phyloP scores from a whole-genome alignment of 2,888 invertebrate species.

The Acleris holmiana region DNA sequence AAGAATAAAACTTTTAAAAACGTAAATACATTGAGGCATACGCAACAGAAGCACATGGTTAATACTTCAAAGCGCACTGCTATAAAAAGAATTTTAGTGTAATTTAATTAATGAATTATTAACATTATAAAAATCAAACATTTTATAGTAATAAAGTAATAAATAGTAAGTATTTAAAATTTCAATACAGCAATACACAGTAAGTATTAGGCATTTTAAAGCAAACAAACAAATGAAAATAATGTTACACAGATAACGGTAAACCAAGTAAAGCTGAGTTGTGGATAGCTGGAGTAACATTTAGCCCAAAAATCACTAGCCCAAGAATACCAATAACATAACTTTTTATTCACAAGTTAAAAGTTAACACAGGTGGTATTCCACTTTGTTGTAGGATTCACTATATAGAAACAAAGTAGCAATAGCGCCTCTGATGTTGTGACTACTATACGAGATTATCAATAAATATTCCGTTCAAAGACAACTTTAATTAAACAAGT shows the following conservation, averaged over 20 bases:
- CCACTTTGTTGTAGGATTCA: no score
- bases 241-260: not conserved
- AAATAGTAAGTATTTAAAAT: not conserved
- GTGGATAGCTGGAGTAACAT: not conserved
- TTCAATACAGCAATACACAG: conserved; percentile 9
- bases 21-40: not conserved
- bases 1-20: not conserved
- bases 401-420: no score
- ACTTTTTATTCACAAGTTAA: no score
- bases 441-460: no score
- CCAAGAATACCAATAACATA: no score
- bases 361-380: no score
- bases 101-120: not conserved
- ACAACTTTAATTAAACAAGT: no score
- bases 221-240: not conserved
- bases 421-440: no score
- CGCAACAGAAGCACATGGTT: not conserved
- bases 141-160: not conserved
- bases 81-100: not conserved
- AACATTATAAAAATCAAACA: not conserved
- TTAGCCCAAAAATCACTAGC: no score
- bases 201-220: not conserved
- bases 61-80: not conserved
- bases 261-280: conserved; percentile 8
- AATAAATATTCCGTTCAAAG: no score